Conservation (phyloP, 2,797 vertebrate species). For the Poeciliopsis turneri region DNA sequence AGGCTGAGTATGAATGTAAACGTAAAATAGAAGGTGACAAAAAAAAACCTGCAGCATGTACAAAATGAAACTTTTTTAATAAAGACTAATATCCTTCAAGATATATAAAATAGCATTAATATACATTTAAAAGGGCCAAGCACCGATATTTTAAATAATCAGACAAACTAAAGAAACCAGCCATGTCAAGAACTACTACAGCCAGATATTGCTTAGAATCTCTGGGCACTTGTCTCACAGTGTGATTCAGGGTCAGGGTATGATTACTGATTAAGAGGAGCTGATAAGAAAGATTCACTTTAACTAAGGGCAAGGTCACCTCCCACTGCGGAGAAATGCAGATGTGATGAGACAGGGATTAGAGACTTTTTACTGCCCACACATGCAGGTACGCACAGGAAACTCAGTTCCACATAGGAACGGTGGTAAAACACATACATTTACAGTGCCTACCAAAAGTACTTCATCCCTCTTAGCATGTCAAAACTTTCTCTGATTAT, state of each 20-base stretch:
- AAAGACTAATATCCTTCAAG: not conserved
- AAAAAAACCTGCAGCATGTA: not conserved
- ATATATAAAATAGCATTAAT: not conserved
- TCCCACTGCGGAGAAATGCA: constrained; percentile 65
- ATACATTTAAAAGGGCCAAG: not conserved
- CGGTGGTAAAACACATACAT: not conserved
- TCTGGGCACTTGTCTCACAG: constrained; percentile 59
- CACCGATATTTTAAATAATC: not conserved
- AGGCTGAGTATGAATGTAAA: not conserved
- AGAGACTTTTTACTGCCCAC: constrained; percentile 34
- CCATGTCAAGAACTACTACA: constrained; percentile 1
- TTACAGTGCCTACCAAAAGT: not conserved
- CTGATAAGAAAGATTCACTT: constrained; percentile 74
- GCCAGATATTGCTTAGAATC: constrained; percentile 34
- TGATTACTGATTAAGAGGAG: constrained; percentile 74
- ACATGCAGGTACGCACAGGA: constrained; percentile 1
- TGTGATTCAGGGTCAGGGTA: constrained; percentile 64
- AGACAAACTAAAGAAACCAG: not conserved
- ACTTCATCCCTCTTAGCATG: not conserved
- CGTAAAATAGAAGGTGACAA: not conserved
- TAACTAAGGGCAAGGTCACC: constrained; percentile 74
- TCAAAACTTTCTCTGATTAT: not conserved
- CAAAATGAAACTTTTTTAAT: not conserved
- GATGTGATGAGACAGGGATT: constrained; percentile 67
- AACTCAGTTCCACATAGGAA: not conserved